phyloP scores from a whole-genome alignment of 2,113 vertebrate genomes.

The Alexandromys fortis region DNA sequence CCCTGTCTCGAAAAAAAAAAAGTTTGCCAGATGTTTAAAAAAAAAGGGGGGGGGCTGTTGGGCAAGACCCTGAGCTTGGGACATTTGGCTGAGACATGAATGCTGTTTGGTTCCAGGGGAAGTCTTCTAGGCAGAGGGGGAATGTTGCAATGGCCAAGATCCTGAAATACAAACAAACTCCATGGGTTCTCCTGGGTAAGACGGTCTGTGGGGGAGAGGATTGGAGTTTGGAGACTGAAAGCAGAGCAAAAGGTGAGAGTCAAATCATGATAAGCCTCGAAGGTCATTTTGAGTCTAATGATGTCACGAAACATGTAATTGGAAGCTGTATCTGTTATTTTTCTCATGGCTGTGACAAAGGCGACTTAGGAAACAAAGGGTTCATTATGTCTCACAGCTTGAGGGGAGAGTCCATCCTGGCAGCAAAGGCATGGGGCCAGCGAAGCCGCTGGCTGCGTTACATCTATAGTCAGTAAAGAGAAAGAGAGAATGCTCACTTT shows the following conservation, averaged over 20 bases:
- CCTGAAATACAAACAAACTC: neutral
- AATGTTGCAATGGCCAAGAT: fast-evolving
- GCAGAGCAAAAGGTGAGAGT: neutral
- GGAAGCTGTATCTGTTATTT: neutral
- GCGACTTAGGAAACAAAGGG: neutral
- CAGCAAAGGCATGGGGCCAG: neutral
- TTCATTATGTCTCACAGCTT: neutral
- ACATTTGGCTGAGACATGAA: neutral
- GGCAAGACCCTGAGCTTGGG: neutral
- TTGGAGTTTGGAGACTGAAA: neutral
- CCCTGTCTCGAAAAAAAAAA: too few relatives aligned
- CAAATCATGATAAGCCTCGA: fast-evolving
- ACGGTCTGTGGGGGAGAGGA: too few relatives aligned
- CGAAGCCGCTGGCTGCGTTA: neutral
- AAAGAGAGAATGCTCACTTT: too few relatives aligned
- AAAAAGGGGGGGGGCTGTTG: neutral
- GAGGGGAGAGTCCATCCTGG: too few relatives aligned
- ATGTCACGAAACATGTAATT: neutral
- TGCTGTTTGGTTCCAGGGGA: neutral
- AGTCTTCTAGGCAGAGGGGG: neutral
- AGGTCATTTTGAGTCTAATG: neutral
- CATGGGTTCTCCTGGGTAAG: neutral
- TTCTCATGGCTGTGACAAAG: neutral
- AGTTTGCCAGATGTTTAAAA: too few relatives aligned
- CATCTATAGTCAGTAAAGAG: too few relatives aligned